These are phyloP conservation scores for Xestia rhomboidea DNA, from an alignment of 2,888 invertebrate species.

Conservation along the genomic window DNA sequence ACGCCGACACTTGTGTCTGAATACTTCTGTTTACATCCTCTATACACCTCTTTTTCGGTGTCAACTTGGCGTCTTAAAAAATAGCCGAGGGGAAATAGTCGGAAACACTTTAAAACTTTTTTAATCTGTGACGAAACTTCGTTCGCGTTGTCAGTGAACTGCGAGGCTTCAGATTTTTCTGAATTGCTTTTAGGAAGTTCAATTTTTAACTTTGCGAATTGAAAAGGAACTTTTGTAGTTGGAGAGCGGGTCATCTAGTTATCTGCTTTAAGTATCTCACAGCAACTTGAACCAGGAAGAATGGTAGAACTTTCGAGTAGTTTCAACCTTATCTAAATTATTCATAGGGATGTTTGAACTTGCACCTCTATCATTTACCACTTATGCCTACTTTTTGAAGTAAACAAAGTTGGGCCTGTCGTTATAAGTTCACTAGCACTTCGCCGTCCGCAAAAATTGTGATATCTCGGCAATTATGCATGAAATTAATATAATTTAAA, in stretches of 20 bases:
- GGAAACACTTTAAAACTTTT: constrained; percentile 76
- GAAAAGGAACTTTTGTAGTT: constrained; percentile 70
- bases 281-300: constrained; percentile 58
- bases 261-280: constrained; percentile 66
- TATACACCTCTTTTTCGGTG: constrained; percentile 48
- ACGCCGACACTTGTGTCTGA: constrained; percentile 13
- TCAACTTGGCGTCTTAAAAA: constrained; percentile 48
- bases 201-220: constrained; percentile 74
- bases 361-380: not conserved
- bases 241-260: constrained; percentile 68
- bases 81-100: constrained; percentile 65
- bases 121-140: constrained; percentile 77
- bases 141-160: constrained; percentile 70
- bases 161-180: constrained; percentile 71
- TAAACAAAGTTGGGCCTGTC: constrained; percentile 23
- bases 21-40: constrained; percentile 37
- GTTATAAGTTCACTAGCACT: constrained; percentile 3
- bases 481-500: too few species aligned
- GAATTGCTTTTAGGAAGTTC: constrained; percentile 73
- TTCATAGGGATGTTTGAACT: constrained; percentile 1
- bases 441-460: too few species aligned
- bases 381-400: constrained; percentile 21
- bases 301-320: constrained; percentile 29
- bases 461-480: too few species aligned
- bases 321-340: constrained; percentile 24